Evolutionary conservation across 2,888 invertebrate genomes (phyloP), one percentile per base, ranked within the genome.

Genomic region (Melanostoma scalare): DNA sequence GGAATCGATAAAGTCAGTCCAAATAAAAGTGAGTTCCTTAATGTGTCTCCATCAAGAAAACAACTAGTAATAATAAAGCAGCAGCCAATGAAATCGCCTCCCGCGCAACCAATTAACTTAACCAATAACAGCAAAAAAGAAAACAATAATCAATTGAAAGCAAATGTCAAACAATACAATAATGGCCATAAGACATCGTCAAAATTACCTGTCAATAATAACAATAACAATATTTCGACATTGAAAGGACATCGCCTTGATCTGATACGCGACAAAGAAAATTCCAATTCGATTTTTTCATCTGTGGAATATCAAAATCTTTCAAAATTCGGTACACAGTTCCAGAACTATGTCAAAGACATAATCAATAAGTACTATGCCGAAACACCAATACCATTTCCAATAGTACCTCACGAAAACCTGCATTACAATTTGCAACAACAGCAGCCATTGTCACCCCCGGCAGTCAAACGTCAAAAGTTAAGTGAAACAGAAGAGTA

Each of bases 41-140:
- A 85, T 33, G 87, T 89, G 69, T 88, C 89, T 87, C 86, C 89
- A 87, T 89, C 89, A 85, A 89, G 88, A 87, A 87, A 89, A 79
- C 87, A 36, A 56, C 35, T 20, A 58, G 69, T 38, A 69, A 53
- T 36, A 31, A 56, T 48, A 30, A 65, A 85, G 55, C 85, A 89
- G 90, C 91, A 91, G 90, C 90, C 89, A 89, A 90, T 90, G 89
- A 91, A 89, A 91, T 91, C 91, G 91, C 90, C 91, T 91, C 91
- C 91, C 91, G 91, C 91, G 88, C 90, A 89, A 87, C 89, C 89
- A 89, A 86, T 88, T 71, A 90, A 89, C 77, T 86, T 87, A 74
- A 82, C 82, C 60, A 81, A 74, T 31, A 73, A 75, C 53, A 89
- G 87, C 76, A 86, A 87, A 48, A 87, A 86, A 46, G 86, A 85